phyloP scores from a whole-genome alignment of 2,888 invertebrate genomes.

The Plusia festucae region DNA sequence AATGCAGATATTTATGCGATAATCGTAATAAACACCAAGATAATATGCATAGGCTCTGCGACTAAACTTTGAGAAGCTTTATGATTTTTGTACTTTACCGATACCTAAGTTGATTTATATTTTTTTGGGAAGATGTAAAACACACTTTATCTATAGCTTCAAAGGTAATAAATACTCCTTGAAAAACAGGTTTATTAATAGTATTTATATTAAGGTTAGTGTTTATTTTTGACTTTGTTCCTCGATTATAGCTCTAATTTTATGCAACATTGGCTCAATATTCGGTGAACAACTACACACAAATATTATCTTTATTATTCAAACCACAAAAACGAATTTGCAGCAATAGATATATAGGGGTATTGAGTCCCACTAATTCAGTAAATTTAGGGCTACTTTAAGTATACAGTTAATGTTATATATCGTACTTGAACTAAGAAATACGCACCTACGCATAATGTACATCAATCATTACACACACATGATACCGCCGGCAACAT shows the following conservation, averaged over 20 bases:
- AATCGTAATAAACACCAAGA: slow-evolving; percentile 24
- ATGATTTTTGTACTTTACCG: neutral
- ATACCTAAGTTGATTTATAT: neutral
- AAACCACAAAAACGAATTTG: neutral
- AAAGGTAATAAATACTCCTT: no score
- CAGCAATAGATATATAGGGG: neutral
- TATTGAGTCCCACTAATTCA: neutral
- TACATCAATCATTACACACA: neutral
- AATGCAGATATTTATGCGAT: slow-evolving; percentile 39
- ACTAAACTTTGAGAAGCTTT: slow-evolving; percentile 5
- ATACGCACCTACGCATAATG: neutral
- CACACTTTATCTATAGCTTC: no score
- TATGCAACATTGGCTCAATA: no score
- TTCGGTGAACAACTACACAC: neutral
- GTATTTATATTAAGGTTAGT: no score
- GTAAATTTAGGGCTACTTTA: neutral
- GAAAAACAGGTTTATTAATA: no score
- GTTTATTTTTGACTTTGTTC: no score
- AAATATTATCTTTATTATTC: neutral
- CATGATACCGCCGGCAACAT: slow-evolving; percentile 5
- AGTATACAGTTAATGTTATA: neutral
- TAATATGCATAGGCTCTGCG: slow-evolving; percentile 11
- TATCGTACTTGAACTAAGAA: neutral
- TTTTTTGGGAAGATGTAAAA: neutral
- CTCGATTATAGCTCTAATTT: no score